Evolutionary conservation across 2,888 invertebrate species (phyloP).

Genomic region (Campaea margaritaria): DNA sequence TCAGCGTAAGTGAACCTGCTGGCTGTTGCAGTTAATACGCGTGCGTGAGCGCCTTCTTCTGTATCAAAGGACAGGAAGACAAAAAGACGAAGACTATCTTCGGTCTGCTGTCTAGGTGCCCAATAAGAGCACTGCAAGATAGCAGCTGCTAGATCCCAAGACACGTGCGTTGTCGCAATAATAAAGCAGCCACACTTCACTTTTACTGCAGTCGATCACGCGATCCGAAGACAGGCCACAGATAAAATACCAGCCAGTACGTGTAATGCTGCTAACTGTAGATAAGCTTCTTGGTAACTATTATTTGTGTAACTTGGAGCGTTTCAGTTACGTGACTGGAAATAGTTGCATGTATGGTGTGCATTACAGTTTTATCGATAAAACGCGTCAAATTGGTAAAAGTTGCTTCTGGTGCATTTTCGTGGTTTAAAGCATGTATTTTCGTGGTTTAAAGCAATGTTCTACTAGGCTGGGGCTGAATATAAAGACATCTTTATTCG

Average conservation of each 20-base stretch:
- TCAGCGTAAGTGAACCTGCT: too few relatives aligned
- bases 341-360: slow-evolving; percentile 46
- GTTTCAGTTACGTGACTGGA: slow-evolving; percentile 47
- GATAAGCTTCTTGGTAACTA: slow-evolving; percentile 49
- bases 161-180: slow-evolving; percentile 49
- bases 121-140: not conserved
- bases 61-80: too few relatives aligned
- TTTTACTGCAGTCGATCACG: slow-evolving; percentile 66
- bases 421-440: too few relatives aligned
- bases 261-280: slow-evolving; percentile 22
- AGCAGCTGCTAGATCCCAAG: slow-evolving; percentile 41
- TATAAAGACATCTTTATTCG: too few relatives aligned
- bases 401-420: too few relatives aligned
- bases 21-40: too few relatives aligned
- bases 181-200: slow-evolving; percentile 61
- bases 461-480: too few relatives aligned
- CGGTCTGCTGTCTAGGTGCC: slow-evolving; percentile 14
- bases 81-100: too few relatives aligned
- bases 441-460: too few relatives aligned
- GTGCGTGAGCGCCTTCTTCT: too few relatives aligned
- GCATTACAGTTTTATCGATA: slow-evolving; percentile 7
- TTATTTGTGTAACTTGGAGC: slow-evolving; percentile 43
- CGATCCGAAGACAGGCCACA: slow-evolving; percentile 50
- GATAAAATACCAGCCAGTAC: too few relatives aligned
- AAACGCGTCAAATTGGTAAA: too few relatives aligned